A percentile compares a stretch with the other conserved stretches of the same genome.
These are phyloP conservation scores for Podiceps cristatus DNA, from an alignment of 2,113 vertebrate genomes.

Conservation along the genomic window DNA sequence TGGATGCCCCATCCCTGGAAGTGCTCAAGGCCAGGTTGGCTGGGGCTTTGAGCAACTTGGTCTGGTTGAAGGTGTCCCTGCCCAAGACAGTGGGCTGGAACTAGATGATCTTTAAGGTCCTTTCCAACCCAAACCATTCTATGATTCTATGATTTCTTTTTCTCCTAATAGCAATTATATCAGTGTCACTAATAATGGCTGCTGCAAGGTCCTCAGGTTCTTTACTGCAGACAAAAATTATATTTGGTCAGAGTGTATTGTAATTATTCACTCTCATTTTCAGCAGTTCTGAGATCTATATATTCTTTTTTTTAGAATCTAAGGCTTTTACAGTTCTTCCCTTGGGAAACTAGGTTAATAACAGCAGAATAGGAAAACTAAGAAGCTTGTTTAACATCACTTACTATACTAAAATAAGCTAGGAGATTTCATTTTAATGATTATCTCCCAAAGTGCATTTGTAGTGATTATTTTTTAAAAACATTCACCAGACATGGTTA, in stretches of 20 bases:
- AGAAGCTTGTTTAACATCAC: slow-evolving; percentile 64
- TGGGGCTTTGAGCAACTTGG: no score
- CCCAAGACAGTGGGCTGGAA: no score
- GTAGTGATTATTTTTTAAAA: slow-evolving; percentile 61
- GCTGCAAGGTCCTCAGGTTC: slow-evolving; percentile 35
- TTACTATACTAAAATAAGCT: slow-evolving; percentile 62
- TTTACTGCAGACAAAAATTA: slow-evolving; percentile 59
- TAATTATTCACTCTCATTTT: slow-evolving; percentile 67
- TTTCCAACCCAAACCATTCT: no score
- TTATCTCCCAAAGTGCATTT: slow-evolving; percentile 63
- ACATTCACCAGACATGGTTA: slow-evolving; percentile 18
- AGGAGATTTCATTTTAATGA: slow-evolving; percentile 52
- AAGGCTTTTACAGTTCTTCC: slow-evolving; percentile 45
- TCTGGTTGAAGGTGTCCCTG: no score
- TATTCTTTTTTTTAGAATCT: slow-evolving; percentile 40
- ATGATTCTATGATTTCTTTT: slow-evolving; percentile 26
- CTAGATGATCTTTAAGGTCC: no score
- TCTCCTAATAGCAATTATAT: slow-evolving; percentile 68
- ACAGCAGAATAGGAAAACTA: slow-evolving; percentile 59
- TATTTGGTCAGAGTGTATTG: slow-evolving; percentile 60
- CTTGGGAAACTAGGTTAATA: slow-evolving; percentile 68
- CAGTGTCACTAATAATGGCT: slow-evolving; percentile 67
- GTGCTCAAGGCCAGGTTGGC: no score
- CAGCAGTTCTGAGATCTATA: slow-evolving; percentile 29
- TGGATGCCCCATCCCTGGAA: no score